Evolutionary conservation across 2,888 invertebrate genomes (phyloP).

Genomic region (Agonopterix heracliana): DNA sequence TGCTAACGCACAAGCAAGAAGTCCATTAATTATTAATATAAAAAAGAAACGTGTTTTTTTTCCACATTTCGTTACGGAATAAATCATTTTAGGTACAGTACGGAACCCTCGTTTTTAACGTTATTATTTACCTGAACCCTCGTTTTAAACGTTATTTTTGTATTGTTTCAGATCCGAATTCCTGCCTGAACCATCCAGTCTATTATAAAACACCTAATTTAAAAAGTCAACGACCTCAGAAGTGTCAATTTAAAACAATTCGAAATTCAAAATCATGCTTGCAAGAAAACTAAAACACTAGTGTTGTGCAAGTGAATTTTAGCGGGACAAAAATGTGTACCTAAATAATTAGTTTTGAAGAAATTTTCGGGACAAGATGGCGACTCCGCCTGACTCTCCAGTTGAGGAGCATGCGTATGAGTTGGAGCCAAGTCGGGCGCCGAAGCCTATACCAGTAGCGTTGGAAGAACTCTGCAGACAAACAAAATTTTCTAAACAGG

Average conservation of each 20-base stretch:
- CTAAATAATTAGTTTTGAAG: neutral
- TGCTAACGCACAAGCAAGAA: too few relatives aligned
- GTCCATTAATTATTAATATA: too few relatives aligned
- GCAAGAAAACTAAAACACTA: conserved; percentile 14
- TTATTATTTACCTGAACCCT: too few relatives aligned
- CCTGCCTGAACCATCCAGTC: conserved; percentile 38
- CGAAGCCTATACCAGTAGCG: conserved; percentile 89
- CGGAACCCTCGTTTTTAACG: too few relatives aligned
- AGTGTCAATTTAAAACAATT: conserved; percentile 14
- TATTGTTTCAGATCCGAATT: conserved; percentile 40
- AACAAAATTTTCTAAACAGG: conserved; percentile 96
- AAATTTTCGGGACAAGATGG: conserved; percentile 73
- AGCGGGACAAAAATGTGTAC: conserved; percentile 8
- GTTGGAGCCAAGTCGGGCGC: conserved; percentile 85
- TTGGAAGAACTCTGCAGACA: conserved; percentile 93
- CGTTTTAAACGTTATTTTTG: conserved; percentile 5
- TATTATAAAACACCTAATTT: neutral
- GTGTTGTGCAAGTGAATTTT: conserved; percentile 3
- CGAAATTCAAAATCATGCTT: conserved; percentile 10
- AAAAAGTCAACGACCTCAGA: conserved; percentile 5
- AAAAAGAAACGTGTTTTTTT: too few relatives aligned
- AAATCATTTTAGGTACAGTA: too few relatives aligned
- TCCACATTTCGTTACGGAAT: too few relatives aligned
- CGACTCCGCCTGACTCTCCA: conserved; percentile 90
- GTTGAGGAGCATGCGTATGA: conserved; percentile 92